Evolutionary conservation across 2,888 invertebrate species (phyloP).

Genomic region (Stegana nigrithorax): DNA sequence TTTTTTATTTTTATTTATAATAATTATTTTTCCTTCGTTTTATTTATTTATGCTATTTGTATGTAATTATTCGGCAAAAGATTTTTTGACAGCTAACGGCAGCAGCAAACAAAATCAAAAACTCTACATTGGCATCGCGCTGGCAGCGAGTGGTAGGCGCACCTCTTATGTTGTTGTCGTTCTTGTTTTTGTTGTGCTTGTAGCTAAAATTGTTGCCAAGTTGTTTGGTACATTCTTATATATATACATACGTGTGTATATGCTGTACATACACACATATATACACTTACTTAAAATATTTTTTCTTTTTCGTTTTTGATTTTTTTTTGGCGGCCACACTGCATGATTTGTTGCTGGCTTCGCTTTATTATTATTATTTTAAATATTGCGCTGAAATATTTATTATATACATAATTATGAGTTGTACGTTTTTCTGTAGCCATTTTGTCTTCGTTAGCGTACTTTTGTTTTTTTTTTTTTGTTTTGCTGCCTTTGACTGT

Average conservation of each 20-base stretch:
- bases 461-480: not conserved
- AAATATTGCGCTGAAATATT: slow-evolving; percentile 6
- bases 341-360: not conserved
- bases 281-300: not conserved
- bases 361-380: not conserved
- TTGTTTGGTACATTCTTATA: not conserved
- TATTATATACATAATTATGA: slow-evolving; percentile 16
- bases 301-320: not conserved
- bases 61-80: not conserved
- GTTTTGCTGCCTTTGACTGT: not conserved
- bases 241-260: no score
- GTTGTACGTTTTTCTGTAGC: not conserved
- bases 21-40: not conserved
- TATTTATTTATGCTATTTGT: not conserved
- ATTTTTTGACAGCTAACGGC: not conserved
- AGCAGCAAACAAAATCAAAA: not conserved
- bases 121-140: not conserved
- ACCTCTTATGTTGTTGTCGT: no score
- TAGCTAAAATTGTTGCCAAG: slow-evolving; percentile 5
- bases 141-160: no score
- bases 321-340: not conserved
- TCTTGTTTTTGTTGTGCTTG: not conserved
- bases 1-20: not conserved
- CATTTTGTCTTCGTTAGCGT: no score
- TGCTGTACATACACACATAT: no score